These are phyloP conservation scores for Glareola pratincola DNA, from an alignment of 2,113 vertebrate species.

Conservation along the genomic window DNA sequence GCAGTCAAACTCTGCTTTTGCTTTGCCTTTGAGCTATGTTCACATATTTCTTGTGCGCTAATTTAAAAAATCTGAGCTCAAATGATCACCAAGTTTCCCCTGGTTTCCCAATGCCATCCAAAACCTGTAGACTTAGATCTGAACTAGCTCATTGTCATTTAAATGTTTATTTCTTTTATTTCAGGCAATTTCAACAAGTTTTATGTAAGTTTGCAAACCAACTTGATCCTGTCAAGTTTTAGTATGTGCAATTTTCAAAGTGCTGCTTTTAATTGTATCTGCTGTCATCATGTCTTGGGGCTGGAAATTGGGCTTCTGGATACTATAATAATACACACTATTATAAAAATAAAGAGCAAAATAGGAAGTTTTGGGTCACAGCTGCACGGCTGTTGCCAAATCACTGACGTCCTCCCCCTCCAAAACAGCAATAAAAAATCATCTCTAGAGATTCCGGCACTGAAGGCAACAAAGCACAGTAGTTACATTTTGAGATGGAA, in stretches of 20 bases:
- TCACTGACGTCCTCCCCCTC: neutral
- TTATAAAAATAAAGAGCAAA: conserved; percentile 30
- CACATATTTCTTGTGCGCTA: neutral
- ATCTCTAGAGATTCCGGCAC: conserved; percentile 46
- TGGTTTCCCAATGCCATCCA: neutral
- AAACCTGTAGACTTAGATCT: neutral
- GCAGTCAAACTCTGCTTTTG: neutral
- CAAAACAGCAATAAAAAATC: conserved; percentile 47
- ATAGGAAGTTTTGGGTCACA: conserved; percentile 42
- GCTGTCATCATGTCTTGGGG: conserved; percentile 14
- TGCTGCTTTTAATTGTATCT: conserved; percentile 37
- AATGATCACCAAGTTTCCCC: neutral
- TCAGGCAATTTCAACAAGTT: neutral
- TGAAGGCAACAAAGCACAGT: conserved; percentile 52
- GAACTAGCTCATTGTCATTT: neutral
- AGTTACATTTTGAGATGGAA: conserved; percentile 59
- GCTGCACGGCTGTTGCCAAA: conserved; percentile 39
- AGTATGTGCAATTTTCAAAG: conserved; percentile 16
- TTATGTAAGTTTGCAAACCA: neutral
- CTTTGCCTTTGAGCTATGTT: neutral
- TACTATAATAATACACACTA: neutral
- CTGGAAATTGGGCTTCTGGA: conserved; percentile 22
- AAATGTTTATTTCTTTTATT: neutral
- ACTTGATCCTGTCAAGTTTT: conserved; percentile 9
- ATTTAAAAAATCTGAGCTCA: conserved; percentile 10